Conservation (phyloP, 2,888 invertebrate genomes). For the Megaustenia siamemsis region DNA sequence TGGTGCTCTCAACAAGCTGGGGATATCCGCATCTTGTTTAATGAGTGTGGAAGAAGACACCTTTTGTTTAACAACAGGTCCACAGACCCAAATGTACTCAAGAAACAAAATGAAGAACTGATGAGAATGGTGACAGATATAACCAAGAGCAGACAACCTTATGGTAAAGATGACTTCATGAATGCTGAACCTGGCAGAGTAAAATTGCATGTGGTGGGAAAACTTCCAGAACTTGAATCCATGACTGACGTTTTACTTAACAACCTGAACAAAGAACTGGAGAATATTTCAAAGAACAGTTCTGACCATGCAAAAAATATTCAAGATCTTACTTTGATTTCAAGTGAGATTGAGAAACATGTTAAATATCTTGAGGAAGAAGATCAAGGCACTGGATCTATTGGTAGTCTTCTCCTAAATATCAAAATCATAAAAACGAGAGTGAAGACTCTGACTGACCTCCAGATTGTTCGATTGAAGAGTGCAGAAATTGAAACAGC, state of each 20-base stretch:
- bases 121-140: background rate
- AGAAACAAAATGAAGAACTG: background rate
- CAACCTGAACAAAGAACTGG: background rate
- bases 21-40: background rate
- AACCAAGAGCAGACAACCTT: background rate
- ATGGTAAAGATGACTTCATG: background rate
- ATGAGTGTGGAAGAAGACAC: background rate
- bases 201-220: background rate
- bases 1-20: background rate
- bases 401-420: background rate
- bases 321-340: background rate
- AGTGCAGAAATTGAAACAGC: background rate
- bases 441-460: background rate
- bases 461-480: background rate
- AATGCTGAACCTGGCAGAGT: background rate
- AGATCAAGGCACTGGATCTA: background rate
- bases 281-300: background rate
- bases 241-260: background rate
- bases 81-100: background rate
- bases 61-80: slow-evolving; percentile 25
- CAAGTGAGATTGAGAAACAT: background rate
- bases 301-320: background rate
- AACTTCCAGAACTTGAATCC: background rate
- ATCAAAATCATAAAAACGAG: background rate
- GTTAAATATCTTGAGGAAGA: background rate